A percentile compares a stretch with the other conserved stretches of the same genome.
These are phyloP conservation scores for Argyra leucocephala DNA, from an alignment of 2,888 invertebrate genomes.

Conservation along the genomic window DNA sequence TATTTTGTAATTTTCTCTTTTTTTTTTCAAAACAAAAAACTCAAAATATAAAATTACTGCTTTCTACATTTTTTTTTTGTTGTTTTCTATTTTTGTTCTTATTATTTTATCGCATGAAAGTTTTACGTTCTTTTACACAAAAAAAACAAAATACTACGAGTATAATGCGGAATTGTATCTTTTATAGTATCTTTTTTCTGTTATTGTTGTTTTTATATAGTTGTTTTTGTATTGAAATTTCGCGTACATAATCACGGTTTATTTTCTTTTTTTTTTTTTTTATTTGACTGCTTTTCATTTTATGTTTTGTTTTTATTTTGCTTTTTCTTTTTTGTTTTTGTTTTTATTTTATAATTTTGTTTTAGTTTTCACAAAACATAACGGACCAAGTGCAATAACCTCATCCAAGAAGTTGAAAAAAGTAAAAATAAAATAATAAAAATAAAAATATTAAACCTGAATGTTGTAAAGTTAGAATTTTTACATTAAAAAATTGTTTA, in stretches of 20 bases:
- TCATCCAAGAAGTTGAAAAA: not conserved
- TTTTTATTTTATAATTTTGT: not conserved
- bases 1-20: not conserved
- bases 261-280: not conserved
- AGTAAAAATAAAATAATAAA: not conserved
- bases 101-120: not conserved
- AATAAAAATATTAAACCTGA: not conserved
- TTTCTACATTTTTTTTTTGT: not conserved
- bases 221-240: not conserved
- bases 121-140: not conserved
- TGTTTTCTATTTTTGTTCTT: not conserved
- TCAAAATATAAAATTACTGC: too few relatives aligned
- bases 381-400: conserved; percentile 1
- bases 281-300: not conserved
- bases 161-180: not conserved
- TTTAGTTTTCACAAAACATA: not conserved
- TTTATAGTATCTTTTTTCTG: not conserved
- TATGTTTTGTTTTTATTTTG: not conserved
- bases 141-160: not conserved
- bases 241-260: conserved; percentile 2
- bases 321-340: not conserved
- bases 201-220: too few relatives aligned
- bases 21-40: not conserved
- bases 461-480: not conserved
- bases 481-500: not conserved